Conservation (phyloP, 2,113 vertebrate genomes). For the Phalacrocorax brasilianus region DNA sequence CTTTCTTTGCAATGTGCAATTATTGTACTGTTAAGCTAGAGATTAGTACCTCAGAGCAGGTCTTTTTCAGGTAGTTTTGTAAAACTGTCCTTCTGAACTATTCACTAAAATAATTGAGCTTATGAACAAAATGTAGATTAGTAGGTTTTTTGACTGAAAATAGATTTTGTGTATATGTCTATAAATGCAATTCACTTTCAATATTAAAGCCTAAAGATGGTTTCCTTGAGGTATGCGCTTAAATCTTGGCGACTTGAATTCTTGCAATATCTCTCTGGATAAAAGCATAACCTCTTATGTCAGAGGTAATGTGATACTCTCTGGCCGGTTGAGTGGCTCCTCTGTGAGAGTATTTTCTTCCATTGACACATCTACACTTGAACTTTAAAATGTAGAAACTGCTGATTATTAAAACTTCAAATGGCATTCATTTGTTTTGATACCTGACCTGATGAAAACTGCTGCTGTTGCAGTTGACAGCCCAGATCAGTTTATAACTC, state of each 20-base stretch:
- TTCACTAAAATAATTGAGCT: neutral
- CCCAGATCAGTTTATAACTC: neutral
- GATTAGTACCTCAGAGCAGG: neutral
- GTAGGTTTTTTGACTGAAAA: neutral
- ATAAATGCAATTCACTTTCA: neutral
- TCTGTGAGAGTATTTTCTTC: neutral
- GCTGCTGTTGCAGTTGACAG: neutral
- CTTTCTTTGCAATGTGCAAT: neutral
- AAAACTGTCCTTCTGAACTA: neutral
- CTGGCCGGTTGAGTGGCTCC: neutral
- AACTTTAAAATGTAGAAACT: conserved; percentile 9
- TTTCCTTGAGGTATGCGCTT: neutral
- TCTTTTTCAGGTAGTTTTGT: neutral
- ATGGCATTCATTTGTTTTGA: conserved; percentile 25
- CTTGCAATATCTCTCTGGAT: neutral
- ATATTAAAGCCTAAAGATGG: neutral
- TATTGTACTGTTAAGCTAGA: neutral
- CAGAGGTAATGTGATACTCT: neutral
- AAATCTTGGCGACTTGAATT: neutral
- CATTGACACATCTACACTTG: neutral
- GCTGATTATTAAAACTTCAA: conserved; percentile 6
- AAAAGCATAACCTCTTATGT: neutral
- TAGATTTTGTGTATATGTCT: neutral
- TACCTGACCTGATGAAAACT: conserved; percentile 11
- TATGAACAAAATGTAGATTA: neutral